phyloP scores from a whole-genome alignment of 2,113 vertebrate genomes.

The Eublepharis macularius region DNA sequence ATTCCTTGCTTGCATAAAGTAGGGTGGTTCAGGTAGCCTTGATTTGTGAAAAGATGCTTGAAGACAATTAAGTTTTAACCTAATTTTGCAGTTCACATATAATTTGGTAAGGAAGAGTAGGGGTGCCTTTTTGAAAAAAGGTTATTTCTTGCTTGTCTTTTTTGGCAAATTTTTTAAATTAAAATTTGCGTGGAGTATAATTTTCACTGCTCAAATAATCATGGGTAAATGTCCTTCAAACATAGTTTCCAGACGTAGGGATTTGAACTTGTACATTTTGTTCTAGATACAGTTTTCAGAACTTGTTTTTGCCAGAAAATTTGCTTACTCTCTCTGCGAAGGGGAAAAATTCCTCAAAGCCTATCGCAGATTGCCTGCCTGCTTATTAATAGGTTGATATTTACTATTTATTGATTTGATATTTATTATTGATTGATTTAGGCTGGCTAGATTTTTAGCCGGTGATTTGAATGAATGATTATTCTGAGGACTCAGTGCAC shows the following conservation, averaged over 20 bases:
- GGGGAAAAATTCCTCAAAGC: neutral
- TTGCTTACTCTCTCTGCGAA: neutral
- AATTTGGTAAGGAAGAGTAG: no score
- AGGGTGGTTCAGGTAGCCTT: neutral
- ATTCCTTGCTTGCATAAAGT: neutral
- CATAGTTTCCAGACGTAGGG: neutral
- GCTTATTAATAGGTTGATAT: slow-evolving; percentile 29
- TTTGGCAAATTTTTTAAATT: no score
- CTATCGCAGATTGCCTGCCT: slow-evolving; percentile 3
- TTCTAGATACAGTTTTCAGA: neutral
- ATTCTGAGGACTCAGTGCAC: neutral
- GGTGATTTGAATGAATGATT: neutral
- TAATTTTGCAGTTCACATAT: neutral
- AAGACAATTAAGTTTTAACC: neutral
- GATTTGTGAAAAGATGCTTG: neutral
- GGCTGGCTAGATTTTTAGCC: slow-evolving; percentile 2
- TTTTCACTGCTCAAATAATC: neutral
- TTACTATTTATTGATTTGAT: slow-evolving; percentile 31
- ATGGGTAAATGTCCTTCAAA: neutral
- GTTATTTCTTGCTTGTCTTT: neutral
- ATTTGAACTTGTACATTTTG: neutral
- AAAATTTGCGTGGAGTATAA: no score
- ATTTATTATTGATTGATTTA: slow-evolving; percentile 16
- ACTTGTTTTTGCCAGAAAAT: neutral
- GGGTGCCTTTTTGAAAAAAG: fast-evolving